These are phyloP conservation scores for Harpagoxenus sublaevis DNA, from an alignment of 2,888 invertebrate genomes.

Conservation along the genomic window DNA sequence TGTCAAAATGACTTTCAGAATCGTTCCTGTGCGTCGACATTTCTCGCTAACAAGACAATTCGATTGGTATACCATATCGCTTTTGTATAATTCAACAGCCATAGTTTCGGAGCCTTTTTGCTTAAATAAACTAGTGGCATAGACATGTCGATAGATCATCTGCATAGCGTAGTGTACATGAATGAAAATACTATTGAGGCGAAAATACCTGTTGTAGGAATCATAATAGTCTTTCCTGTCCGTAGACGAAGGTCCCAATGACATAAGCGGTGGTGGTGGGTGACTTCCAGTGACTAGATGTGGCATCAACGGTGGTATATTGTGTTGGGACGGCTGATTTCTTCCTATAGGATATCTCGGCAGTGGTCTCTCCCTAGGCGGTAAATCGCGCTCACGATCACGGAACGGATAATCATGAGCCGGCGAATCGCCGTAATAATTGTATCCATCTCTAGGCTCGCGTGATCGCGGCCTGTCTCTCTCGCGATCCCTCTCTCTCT, in stretches of 20 bases:
- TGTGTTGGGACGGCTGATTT: conserved; percentile 82
- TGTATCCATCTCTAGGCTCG: conserved; percentile 82
- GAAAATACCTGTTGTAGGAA: conserved; percentile 87
- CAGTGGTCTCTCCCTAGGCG: conserved; percentile 77
- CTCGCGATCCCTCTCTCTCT: conserved; percentile 84
- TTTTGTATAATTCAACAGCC: conserved; percentile 61
- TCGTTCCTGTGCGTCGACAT: not conserved
- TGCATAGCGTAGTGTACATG: conserved; percentile 81
- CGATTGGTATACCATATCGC: conserved; percentile 51
- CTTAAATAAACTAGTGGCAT: conserved; percentile 71
- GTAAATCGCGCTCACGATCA: conserved; percentile 82
- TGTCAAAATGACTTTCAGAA: conserved; percentile 9
- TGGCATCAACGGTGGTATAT: conserved; percentile 80
- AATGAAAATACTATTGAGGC: conserved; percentile 85
- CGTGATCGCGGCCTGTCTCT: conserved; percentile 83
- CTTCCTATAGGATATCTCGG: conserved; percentile 80
- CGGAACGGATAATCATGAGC: conserved; percentile 83
- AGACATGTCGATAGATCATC: conserved; percentile 69
- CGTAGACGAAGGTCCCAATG: conserved; percentile 83
- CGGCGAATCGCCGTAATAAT: conserved; percentile 83
- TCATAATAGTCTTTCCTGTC: conserved; percentile 87
- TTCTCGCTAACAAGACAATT: conserved; percentile 23
- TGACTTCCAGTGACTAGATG: conserved; percentile 80
- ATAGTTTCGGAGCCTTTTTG: conserved; percentile 58
- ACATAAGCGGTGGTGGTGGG: conserved; percentile 81